A percentile compares a stretch with the other conserved stretches of the same genome.
These are phyloP conservation scores for Oreocharis arfaki DNA, from an alignment of 2,113 vertebrate genomes.

Conservation along the genomic window DNA sequence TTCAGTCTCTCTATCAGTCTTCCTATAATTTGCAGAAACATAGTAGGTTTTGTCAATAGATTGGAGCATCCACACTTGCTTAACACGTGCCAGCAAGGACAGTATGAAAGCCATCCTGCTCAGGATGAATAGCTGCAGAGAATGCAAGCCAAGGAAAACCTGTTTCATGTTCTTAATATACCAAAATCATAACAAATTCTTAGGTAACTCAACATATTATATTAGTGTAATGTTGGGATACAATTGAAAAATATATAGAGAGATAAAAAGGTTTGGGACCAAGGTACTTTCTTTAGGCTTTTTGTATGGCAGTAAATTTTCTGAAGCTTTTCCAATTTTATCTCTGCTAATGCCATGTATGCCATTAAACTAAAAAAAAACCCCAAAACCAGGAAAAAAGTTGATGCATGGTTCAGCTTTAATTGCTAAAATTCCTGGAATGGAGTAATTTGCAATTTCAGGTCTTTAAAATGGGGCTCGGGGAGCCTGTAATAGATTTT, in stretches of 20 bases:
- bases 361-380: not conserved
- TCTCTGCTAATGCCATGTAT: not conserved
- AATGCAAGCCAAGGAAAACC: not conserved
- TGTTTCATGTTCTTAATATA: not conserved
- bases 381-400: fast-evolving
- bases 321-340: not conserved
- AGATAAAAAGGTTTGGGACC: not conserved
- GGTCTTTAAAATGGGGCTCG: not conserved
- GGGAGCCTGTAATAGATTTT: not conserved
- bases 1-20: not conserved
- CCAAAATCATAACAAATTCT: not conserved
- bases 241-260: not conserved
- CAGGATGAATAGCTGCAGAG: not conserved
- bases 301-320: not conserved
- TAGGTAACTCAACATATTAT: not conserved
- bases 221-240: not conserved
- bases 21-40: not conserved
- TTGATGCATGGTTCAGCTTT: not conserved
- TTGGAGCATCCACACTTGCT: not conserved
- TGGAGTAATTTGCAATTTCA: not conserved
- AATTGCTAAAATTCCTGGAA: not conserved
- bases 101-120: not conserved
- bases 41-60: not conserved
- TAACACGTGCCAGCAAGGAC: not conserved
- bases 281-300: not conserved